Conservation (phyloP, 2,113 vertebrate genomes). For the Mesembrinibis cayennensis region DNA sequence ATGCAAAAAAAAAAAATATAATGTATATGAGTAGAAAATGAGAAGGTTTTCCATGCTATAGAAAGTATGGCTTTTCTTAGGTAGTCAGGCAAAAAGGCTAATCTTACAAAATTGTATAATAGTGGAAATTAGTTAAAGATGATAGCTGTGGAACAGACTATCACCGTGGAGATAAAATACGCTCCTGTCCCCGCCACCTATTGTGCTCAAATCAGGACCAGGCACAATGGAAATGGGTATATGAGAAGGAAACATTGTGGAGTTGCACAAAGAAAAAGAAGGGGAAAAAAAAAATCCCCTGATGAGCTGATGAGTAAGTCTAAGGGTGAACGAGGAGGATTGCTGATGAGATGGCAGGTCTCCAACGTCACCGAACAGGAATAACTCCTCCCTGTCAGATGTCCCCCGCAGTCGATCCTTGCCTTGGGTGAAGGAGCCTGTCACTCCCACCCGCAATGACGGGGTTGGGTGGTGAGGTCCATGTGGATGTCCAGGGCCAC, state of each 20-base stretch:
- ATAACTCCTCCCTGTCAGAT: background rate
- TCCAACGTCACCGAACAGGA: fast-evolving
- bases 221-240: background rate
- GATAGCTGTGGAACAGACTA: background rate
- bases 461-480: background rate
- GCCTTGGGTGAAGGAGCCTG: background rate
- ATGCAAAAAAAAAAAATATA: background rate
- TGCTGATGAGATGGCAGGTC: background rate
- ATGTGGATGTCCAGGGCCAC: background rate
- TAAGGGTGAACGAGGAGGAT: background rate
- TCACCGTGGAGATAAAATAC: background rate
- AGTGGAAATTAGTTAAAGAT: background rate
- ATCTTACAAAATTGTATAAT: background rate
- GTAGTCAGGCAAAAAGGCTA: background rate
- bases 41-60: background rate
- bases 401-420: fast-evolving
- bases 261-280: background rate
- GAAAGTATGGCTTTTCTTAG: background rate
- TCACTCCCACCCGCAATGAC: fast-evolving
- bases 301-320: background rate
- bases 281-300: background rate
- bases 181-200: background rate
- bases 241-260: background rate
- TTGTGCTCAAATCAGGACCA: background rate
- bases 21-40: background rate